Evolutionary conservation across 2,113 vertebrate genomes (phyloP).

Genomic region (Platanista minor): DNA sequence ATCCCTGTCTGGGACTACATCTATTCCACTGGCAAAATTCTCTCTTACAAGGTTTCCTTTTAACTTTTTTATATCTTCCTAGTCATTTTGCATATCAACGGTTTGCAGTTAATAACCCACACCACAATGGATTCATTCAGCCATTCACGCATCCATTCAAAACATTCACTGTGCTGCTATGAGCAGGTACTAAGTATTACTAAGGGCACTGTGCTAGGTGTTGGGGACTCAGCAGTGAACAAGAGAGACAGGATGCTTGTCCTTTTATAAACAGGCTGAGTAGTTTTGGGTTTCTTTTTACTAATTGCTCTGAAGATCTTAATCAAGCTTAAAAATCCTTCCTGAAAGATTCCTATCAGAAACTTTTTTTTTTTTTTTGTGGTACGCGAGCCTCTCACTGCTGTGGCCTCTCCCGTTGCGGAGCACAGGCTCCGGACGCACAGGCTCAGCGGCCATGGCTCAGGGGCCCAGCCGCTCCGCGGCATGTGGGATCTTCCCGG

Average conservation of each 20-base stretch:
- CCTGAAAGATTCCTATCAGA: neutral
- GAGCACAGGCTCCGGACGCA: too few species aligned
- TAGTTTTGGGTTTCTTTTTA: neutral
- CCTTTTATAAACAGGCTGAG: neutral
- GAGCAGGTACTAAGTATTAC: neutral
- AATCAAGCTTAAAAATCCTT: neutral
- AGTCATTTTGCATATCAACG: neutral
- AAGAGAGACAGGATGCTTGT: neutral
- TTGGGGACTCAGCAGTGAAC: neutral
- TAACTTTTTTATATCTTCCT: neutral
- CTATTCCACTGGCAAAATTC: neutral
- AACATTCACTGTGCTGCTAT: neutral
- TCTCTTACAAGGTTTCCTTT: neutral
- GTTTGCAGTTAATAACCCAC: neutral
- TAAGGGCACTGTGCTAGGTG: neutral
- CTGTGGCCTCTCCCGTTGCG: too few species aligned
- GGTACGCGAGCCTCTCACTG: too few species aligned
- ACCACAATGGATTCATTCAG: neutral
- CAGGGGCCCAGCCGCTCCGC: too few species aligned
- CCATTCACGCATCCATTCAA: neutral
- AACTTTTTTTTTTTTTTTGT: too few species aligned
- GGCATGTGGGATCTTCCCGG: too few species aligned
- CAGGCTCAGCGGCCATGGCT: too few species aligned
- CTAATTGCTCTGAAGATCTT: neutral
- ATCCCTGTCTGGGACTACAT: neutral